Percentiles rank a stretch among this genome's conserved stretches.
phyloP scores from a whole-genome alignment of 1,140 invertebrate species.

The Drosophila repleta region DNA sequence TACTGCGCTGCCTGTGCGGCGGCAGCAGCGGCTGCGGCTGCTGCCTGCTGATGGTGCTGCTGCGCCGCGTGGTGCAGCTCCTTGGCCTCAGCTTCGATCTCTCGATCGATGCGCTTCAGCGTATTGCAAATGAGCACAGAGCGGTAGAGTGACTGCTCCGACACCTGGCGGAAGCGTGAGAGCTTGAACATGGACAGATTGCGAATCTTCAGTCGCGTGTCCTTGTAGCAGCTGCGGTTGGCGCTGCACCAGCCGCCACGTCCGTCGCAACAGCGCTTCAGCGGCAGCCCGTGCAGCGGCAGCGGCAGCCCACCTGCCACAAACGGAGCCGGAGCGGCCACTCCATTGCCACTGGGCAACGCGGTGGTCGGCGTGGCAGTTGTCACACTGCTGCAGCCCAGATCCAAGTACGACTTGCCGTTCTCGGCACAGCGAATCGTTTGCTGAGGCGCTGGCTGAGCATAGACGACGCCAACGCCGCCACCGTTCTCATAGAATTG shows the following conservation, averaged over 20 bases:
- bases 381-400: constrained; percentile 88
- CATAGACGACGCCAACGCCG: constrained; percentile 73
- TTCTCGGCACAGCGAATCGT: constrained; percentile 94
- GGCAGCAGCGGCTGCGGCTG: constrained; percentile 64
- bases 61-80: constrained; percentile 84
- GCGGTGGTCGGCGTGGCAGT: constrained; percentile 64
- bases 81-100: constrained; percentile 92
- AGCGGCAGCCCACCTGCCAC: constrained; percentile 30
- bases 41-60: constrained; percentile 66
- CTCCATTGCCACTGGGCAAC: constrained; percentile 47
- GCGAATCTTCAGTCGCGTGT: constrained; percentile 93
- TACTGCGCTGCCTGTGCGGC: constrained; percentile 68
- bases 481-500: constrained; percentile 37
- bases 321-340: constrained; percentile 31
- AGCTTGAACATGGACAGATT: constrained; percentile 97
- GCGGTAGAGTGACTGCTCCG: constrained; percentile 94
- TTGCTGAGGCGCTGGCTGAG: constrained; percentile 86
- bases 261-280: constrained; percentile 90
- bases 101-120: constrained; percentile 93
- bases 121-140: constrained; percentile 98
- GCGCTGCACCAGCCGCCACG: constrained; percentile 90
- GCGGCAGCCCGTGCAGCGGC: constrained; percentile 65
- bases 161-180: constrained; percentile 92
- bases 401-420: constrained; percentile 94
- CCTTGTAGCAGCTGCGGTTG: constrained; percentile 90